Percentiles rank a stretch among this genome's conserved stretches.
Conservation (phyloP, 2,888 invertebrate genomes). For the Drosophila prolongata region DNA sequence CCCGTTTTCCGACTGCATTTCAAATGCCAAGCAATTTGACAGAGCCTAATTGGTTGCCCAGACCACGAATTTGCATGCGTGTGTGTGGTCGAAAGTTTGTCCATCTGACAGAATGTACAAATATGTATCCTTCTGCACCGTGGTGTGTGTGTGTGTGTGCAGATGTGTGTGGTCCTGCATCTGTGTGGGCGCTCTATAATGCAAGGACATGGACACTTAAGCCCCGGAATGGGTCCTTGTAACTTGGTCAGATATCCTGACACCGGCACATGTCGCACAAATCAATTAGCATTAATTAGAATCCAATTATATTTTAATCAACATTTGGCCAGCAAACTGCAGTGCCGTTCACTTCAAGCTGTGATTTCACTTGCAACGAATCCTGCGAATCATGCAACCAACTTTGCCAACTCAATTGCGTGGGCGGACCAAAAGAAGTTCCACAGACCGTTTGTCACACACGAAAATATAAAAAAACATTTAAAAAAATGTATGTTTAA, state of each 20-base stretch:
- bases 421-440: slow-evolving; percentile 17
- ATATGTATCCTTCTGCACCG: background rate
- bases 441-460: too few relatives aligned
- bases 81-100: slow-evolving; percentile 22
- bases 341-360: slow-evolving; percentile 7
- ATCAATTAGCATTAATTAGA: slow-evolving; percentile 75
- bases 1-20: slow-evolving; percentile 28
- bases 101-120: slow-evolving; percentile 1
- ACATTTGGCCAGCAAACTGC: slow-evolving; percentile 28
- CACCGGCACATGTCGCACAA: slow-evolving; percentile 51
- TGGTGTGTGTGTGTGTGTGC: slow-evolving; percentile 5
- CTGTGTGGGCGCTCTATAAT: slow-evolving; percentile 7
- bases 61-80: background rate
- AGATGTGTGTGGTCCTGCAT: background rate
- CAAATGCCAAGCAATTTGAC: slow-evolving; percentile 45
- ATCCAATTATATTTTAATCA: slow-evolving; percentile 67
- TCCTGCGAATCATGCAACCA: too few relatives aligned
- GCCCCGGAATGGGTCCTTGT: slow-evolving; percentile 1
- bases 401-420: slow-evolving; percentile 67
- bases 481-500: background rate
- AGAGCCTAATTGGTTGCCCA: slow-evolving; percentile 54
- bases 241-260: slow-evolving; percentile 2
- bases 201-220: slow-evolving; percentile 7
- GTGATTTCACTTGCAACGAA: slow-evolving; percentile 5
- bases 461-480: too few relatives aligned